phyloP scores from a whole-genome alignment of 2,797 vertebrate genomes.

The Alfaro cultratus region DNA sequence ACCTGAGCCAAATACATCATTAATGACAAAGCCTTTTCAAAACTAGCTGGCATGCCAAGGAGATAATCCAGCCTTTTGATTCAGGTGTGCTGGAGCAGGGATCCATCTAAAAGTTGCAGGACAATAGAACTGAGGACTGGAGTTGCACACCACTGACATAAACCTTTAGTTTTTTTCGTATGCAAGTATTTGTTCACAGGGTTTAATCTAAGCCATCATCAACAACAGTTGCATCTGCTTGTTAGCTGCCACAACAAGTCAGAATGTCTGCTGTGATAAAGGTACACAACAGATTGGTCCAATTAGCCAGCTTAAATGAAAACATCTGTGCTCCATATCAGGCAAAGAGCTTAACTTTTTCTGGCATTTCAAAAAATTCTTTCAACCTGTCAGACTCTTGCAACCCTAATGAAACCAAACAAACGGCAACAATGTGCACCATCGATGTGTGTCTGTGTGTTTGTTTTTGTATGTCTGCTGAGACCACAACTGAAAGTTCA shows the following conservation, averaged over 20 bases:
- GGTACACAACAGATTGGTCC: neutral
- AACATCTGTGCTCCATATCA: conserved; percentile 8
- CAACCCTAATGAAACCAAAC: conserved; percentile 6
- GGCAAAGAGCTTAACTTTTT: conserved; percentile 14
- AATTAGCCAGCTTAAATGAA: conserved; percentile 9
- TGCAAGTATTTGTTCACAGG: neutral
- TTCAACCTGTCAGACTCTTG: neutral
- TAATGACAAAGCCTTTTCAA: too few species aligned
- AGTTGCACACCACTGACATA: neutral
- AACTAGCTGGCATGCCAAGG: too few species aligned
- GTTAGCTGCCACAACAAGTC: conserved; percentile 4
- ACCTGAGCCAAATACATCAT: too few species aligned
- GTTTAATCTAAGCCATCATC: neutral
- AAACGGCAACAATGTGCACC: neutral
- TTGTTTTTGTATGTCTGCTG: neutral
- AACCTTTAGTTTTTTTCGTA: neutral
- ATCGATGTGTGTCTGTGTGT: neutral
- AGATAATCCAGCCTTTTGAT: too few species aligned
- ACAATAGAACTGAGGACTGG: neutral
- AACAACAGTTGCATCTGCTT: neutral
- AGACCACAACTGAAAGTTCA: conserved; percentile 28
- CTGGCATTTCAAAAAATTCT: conserved; percentile 10
- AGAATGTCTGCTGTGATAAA: conserved; percentile 6
- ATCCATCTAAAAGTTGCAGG: neutral
- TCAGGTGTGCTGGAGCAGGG: neutral